phyloP scores from a whole-genome alignment of 1,140 invertebrate species.

The Cardiocondyla obscurior region DNA sequence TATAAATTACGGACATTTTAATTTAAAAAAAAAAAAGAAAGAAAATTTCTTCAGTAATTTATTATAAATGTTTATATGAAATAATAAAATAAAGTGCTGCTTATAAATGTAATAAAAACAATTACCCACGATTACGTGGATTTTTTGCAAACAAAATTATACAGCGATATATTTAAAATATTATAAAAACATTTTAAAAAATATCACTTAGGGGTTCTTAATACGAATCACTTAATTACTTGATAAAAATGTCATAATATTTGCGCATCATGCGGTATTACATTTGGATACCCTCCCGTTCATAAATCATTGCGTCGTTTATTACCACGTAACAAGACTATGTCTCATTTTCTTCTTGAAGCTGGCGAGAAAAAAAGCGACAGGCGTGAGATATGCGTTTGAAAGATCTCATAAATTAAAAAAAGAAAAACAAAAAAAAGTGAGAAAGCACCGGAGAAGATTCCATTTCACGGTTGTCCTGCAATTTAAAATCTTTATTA shows the following conservation, averaged over 20 bases:
- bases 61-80: too few relatives aligned
- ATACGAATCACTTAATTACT: slow-evolving; percentile 26
- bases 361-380: not conserved
- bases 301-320: slow-evolving; percentile 32
- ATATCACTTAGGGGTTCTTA: not conserved
- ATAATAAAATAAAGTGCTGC: too few relatives aligned
- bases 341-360: slow-evolving; percentile 24
- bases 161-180: too few relatives aligned
- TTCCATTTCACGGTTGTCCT: not conserved
- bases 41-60: too few relatives aligned
- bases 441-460: not conserved
- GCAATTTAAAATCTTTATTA: not conserved
- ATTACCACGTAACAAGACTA: slow-evolving; percentile 20
- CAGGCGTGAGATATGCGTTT: not conserved
- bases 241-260: slow-evolving; percentile 20
- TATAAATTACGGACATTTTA: not conserved
- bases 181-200: not conserved
- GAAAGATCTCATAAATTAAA: not conserved
- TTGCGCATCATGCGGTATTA: not conserved
- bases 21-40: too few relatives aligned
- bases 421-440: slow-evolving; percentile 6
- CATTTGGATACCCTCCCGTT: not conserved
- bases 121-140: too few relatives aligned
- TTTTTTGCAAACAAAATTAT: not conserved
- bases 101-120: too few relatives aligned